Percentiles rank a stretch among this genome's conserved stretches.
Evolutionary conservation across 2,888 invertebrate species (phyloP).

Genomic region (Rhingia campestris): DNA sequence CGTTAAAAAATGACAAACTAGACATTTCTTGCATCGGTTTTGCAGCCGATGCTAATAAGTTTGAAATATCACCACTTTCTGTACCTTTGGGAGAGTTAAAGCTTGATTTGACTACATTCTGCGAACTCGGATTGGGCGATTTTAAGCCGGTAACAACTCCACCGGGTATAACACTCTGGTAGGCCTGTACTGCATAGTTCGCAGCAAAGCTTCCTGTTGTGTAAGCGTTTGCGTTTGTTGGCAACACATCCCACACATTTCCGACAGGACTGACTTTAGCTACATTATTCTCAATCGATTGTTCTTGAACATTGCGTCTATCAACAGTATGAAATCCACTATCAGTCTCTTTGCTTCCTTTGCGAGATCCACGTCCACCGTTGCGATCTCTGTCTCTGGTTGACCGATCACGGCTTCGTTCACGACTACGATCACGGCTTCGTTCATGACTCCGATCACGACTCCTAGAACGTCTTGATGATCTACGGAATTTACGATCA

Average conservation of each 20-base stretch:
- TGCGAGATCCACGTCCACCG: conserved; percentile 76
- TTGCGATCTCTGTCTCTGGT: conserved; percentile 83
- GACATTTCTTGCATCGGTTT: conserved; percentile 39
- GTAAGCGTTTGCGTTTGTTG: conserved; percentile 68
- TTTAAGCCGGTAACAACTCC: conserved; percentile 20
- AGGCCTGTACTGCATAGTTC: conserved; percentile 60
- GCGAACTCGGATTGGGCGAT: conserved; percentile 10
- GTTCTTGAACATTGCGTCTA: conserved; percentile 32
- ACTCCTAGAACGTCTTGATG: conserved; percentile 76
- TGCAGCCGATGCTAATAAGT: background rate
- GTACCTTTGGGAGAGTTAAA: conserved; percentile 35
- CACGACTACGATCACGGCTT: conserved; percentile 83
- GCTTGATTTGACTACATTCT: background rate
- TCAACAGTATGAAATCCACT: conserved; percentile 18
- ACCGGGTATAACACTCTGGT: conserved; percentile 41
- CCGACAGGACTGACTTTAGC: background rate
- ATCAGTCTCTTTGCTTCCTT: conserved; percentile 42
- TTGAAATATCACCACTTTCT: background rate
- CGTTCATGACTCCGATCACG: conserved; percentile 80
- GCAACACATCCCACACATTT: conserved; percentile 53
- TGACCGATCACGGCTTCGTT: conserved; percentile 79
- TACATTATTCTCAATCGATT: conserved; percentile 32
- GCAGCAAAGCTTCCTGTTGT: conserved; percentile 58
- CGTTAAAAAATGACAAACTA: conserved; percentile 57
- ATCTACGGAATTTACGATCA: conserved; percentile 82